These are phyloP conservation scores for Periplaneta americana DNA, from an alignment of 1,140 invertebrate genomes.

Conservation along the genomic window DNA sequence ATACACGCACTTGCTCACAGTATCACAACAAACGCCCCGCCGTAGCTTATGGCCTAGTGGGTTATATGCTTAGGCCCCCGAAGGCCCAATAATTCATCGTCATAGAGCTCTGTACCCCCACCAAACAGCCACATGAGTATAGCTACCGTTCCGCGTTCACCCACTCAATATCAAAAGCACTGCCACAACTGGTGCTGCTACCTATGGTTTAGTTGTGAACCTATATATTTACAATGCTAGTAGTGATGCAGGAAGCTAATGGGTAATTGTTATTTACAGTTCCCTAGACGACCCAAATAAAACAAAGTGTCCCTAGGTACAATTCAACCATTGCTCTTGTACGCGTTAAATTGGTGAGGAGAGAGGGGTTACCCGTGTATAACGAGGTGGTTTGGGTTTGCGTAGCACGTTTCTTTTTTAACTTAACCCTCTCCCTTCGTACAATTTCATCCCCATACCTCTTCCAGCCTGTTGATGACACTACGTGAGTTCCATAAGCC, in stretches of 20 bases:
- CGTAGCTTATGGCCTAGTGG: neutral
- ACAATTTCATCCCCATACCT: too few relatives aligned
- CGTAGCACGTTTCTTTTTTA: neutral
- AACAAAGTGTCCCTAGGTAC: neutral
- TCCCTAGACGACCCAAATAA: neutral
- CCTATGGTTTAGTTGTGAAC: neutral
- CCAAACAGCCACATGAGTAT: neutral
- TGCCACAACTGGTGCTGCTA: neutral
- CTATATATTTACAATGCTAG: neutral
- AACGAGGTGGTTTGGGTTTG: neutral
- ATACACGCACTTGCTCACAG: neutral
- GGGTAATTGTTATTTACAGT: neutral
- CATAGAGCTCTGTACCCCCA: neutral
- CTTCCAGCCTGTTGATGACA: neutral
- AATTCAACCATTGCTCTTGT: neutral
- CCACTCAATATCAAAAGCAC: neutral
- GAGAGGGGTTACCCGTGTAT: neutral
- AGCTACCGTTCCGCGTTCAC: neutral
- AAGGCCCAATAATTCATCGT: neutral
- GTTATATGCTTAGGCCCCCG: neutral
- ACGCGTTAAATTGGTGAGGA: neutral
- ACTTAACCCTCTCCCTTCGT: neutral
- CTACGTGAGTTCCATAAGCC: neutral
- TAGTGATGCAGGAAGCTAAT: neutral
- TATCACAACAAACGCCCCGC: neutral